These are phyloP conservation scores for Archilochus colubris DNA, from an alignment of 2,113 vertebrate species.

Conservation along the genomic window DNA sequence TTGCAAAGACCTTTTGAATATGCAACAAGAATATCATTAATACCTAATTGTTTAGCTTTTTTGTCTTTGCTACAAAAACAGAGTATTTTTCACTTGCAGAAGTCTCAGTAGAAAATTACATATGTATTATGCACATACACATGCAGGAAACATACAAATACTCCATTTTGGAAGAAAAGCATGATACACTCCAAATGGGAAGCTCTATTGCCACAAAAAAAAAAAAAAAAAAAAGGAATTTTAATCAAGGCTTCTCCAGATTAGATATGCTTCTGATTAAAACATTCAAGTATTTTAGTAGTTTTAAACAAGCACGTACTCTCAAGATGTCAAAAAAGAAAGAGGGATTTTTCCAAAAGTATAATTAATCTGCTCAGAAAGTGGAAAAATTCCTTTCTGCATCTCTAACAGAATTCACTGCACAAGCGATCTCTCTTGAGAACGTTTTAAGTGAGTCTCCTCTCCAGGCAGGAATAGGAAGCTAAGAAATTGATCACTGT, in stretches of 20 bases:
- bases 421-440: background rate
- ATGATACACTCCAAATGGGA: conserved; percentile 44
- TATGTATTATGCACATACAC: conserved; percentile 67
- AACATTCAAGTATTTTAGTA: conserved; percentile 35
- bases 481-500: background rate
- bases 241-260: conserved; percentile 55
- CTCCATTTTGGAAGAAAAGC: conserved; percentile 47
- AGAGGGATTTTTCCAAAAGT: conserved; percentile 21
- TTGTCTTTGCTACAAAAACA: conserved; percentile 70
- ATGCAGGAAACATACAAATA: conserved; percentile 59
- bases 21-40: conserved; percentile 80
- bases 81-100: conserved; percentile 61
- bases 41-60: conserved; percentile 75
- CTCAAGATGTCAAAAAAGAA: background rate
- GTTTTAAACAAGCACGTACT: conserved; percentile 36
- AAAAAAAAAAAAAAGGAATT: conserved; percentile 58
- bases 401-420: background rate
- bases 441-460: background rate
- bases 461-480: background rate
- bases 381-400: conserved; percentile 6
- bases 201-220: conserved; percentile 54
- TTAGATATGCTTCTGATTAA: conserved; percentile 37
- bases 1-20: conserved; percentile 79
- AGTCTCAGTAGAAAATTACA: conserved; percentile 60
- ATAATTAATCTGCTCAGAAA: background rate